Evolutionary conservation across 2,113 vertebrate species (phyloP).

Genomic region (Diphyllodes magnificus): DNA sequence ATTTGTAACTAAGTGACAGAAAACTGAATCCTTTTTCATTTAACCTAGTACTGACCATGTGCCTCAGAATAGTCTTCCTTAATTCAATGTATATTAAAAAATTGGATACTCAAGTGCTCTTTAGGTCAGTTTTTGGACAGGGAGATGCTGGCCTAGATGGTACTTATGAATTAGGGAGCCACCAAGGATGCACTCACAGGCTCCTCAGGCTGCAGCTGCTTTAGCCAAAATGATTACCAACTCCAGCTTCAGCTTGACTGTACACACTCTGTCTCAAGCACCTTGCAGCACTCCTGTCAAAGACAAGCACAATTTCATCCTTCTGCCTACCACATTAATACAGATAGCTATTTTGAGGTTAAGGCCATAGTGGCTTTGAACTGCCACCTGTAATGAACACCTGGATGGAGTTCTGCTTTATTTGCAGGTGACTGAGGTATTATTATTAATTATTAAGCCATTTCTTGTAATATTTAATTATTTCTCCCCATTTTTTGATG

Average conservation of each 20-base stretch:
- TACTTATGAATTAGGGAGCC: neutral
- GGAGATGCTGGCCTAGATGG: neutral
- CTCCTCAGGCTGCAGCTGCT: neutral
- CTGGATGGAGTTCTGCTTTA: neutral
- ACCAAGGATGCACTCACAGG: neutral
- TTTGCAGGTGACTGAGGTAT: neutral
- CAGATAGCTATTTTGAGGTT: neutral
- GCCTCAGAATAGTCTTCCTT: neutral
- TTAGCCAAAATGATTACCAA: neutral
- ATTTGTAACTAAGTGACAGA: conserved; percentile 15
- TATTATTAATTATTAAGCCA: conserved; percentile 40
- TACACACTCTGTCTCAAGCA: neutral
- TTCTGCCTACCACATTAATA: neutral
- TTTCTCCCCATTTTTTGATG: conserved; percentile 55
- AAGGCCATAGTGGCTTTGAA: neutral
- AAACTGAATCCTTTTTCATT: neutral
- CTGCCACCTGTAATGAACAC: neutral
- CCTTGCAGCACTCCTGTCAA: conserved; percentile 20
- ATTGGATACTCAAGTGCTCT: neutral
- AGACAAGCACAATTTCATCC: neutral
- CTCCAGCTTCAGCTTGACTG: neutral
- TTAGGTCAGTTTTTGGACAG: neutral
- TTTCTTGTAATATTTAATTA: conserved; percentile 48
- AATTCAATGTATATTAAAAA: neutral
- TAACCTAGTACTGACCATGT: neutral